Evolutionary conservation across 2,888 invertebrate species (phyloP).

Genomic region (Acanthococcus lagerstroemiae): DNA sequence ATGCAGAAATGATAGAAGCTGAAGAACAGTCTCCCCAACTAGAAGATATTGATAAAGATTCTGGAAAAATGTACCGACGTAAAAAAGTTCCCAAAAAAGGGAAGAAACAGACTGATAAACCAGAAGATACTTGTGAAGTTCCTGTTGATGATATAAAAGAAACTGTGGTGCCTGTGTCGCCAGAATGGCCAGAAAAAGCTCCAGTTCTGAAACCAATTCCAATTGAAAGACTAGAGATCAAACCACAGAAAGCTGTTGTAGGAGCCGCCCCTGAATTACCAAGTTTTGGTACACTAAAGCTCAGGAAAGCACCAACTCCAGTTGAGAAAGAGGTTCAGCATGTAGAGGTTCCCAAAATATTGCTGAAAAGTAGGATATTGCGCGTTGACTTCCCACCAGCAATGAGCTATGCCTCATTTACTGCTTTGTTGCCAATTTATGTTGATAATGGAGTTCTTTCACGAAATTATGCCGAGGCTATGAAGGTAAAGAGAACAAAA

Average conservation of each 20-base stretch:
- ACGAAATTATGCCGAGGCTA: constrained; percentile 39
- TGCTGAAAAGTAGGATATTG: constrained; percentile 59
- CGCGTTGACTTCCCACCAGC: constrained; percentile 45
- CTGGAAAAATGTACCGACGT: background rate
- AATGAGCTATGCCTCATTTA: constrained; percentile 41
- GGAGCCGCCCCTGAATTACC: constrained; percentile 44
- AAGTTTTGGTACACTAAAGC: constrained; percentile 50
- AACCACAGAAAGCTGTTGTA: constrained; percentile 37
- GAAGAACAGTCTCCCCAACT: background rate
- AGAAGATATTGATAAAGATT: too few relatives aligned
- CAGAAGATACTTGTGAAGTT: background rate
- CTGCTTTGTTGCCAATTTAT: constrained; percentile 38
- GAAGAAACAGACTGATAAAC: background rate
- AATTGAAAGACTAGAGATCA: constrained; percentile 22
- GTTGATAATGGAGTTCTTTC: constrained; percentile 39
- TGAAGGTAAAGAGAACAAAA: constrained; percentile 38
- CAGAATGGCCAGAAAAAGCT: constrained; percentile 11
- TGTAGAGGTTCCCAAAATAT: constrained; percentile 52
- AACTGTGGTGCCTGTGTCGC: background rate
- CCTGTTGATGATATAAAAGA: background rate
- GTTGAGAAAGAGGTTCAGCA: constrained; percentile 45
- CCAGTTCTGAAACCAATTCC: constrained; percentile 14
- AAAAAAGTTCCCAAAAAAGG: background rate
- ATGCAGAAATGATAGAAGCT: too few relatives aligned
- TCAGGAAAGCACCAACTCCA: constrained; percentile 42